Conservation (phyloP, 2,888 invertebrate species). For the Heteromurus nitidus region DNA sequence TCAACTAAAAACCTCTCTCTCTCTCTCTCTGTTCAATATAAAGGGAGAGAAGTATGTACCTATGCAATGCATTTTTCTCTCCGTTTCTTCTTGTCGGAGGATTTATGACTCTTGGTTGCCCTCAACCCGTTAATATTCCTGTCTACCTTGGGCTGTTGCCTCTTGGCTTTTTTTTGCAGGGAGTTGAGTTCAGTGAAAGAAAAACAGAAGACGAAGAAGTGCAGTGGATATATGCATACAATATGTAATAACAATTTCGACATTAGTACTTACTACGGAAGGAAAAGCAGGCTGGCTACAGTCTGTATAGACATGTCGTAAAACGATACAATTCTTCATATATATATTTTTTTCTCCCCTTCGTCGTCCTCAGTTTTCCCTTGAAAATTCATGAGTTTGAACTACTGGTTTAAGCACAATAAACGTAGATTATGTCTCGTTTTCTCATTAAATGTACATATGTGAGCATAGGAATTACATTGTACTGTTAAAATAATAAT, state of each 20-base stretch:
- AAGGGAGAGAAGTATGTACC: too few relatives aligned
- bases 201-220: not conserved
- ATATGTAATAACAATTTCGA: too few relatives aligned
- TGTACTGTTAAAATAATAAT: conserved; percentile 14
- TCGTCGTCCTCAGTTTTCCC: too few relatives aligned
- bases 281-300: not conserved
- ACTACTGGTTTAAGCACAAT: too few relatives aligned
- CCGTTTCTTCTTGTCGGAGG: conserved; percentile 12
- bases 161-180: too few relatives aligned
- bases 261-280: not conserved
- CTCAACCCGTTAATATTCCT: conserved; percentile 64
- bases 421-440: not conserved
- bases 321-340: conserved; percentile 26
- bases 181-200: too few relatives aligned
- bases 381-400: conserved; percentile 3
- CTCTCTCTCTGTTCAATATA: too few relatives aligned
- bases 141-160: conserved; percentile 36
- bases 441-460: not conserved
- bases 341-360: conserved; percentile 7
- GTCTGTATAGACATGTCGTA: conserved; percentile 22
- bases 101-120: conserved; percentile 62
- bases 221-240: not conserved
- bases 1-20: too few relatives aligned
- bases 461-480: too few relatives aligned
- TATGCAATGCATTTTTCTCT: not conserved